phyloP scores from a whole-genome alignment of 2,888 invertebrate species.

The Drosophila mulleri region DNA sequence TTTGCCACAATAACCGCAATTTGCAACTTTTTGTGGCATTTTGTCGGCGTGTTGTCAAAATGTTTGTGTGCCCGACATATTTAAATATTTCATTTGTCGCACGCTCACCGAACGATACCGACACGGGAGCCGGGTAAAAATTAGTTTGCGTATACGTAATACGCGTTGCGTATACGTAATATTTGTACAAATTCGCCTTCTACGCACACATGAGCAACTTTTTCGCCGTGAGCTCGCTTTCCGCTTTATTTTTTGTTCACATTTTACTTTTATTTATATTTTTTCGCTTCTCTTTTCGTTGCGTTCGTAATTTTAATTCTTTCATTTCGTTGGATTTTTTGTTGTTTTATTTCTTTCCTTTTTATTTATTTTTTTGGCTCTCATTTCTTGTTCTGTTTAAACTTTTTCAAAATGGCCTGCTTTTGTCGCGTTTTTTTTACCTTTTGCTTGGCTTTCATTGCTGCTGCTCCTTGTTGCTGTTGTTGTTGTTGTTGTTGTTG shows the following conservation, averaged over 20 bases:
- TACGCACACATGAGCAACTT: slow-evolving; percentile 7
- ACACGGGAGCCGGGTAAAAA: slow-evolving; percentile 26
- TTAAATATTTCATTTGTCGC: slow-evolving; percentile 79
- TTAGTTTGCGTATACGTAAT: slow-evolving; percentile 40
- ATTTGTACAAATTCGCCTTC: slow-evolving; percentile 17
- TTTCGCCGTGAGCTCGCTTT: slow-evolving; percentile 14
- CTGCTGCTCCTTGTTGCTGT: slow-evolving; percentile 5
- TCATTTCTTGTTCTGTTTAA: slow-evolving; percentile 42
- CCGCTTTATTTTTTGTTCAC: slow-evolving; percentile 11
- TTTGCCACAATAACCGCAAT: slow-evolving; percentile 78
- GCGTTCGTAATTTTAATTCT: slow-evolving; percentile 64
- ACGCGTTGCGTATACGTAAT: slow-evolving; percentile 31
- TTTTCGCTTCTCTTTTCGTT: slow-evolving; percentile 14
- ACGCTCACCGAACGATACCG: slow-evolving; percentile 24
- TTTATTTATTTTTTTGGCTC: slow-evolving; percentile 18
- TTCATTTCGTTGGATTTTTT: slow-evolving; percentile 4
- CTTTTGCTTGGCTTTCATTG: slow-evolving; percentile 9
- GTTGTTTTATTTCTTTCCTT: not conserved
- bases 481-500: slow-evolving; percentile 20
- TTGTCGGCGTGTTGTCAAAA: slow-evolving; percentile 78
- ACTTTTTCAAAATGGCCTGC: slow-evolving; percentile 41
- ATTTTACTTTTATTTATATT: not conserved
- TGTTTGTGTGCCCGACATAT: slow-evolving; percentile 72
- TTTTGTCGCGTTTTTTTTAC: slow-evolving; percentile 34
- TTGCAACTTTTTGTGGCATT: slow-evolving; percentile 79